A percentile compares a stretch with the other conserved stretches of the same genome.
Conservation (phyloP, 2,888 invertebrate genomes). For the Aspidiotus destructor region DNA sequence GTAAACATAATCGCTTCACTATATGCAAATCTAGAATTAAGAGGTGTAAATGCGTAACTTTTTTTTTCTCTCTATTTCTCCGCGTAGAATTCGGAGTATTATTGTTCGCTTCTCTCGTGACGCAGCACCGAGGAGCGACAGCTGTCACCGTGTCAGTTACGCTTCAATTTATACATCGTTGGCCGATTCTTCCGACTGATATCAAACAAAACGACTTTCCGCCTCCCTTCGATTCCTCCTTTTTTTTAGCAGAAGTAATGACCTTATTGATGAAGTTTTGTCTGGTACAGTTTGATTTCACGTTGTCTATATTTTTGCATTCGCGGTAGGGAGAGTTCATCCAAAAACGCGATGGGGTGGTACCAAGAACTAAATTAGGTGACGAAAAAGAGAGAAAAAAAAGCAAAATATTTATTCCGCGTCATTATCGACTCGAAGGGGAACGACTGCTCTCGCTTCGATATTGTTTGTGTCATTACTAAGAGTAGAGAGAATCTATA, state of each 20-base stretch:
- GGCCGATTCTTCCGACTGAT: not conserved
- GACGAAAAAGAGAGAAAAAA: too few relatives aligned
- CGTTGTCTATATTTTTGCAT: too few relatives aligned
- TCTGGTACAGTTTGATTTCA: too few relatives aligned
- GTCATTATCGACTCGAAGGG: too few relatives aligned
- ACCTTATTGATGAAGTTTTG: not conserved
- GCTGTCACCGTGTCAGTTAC: constrained; percentile 2
- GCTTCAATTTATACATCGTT: not conserved
- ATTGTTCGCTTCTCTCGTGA: too few relatives aligned
- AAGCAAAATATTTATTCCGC: too few relatives aligned
- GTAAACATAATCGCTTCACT: not conserved
- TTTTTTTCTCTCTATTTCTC: not conserved
- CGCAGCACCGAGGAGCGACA: not conserved
- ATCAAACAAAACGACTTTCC: not conserved
- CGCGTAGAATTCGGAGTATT: not conserved
- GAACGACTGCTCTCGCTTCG: too few relatives aligned
- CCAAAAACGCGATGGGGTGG: too few relatives aligned
- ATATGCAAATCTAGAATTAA: not conserved
- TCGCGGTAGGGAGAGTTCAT: too few relatives aligned
- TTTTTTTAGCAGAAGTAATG: not conserved
- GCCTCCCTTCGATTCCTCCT: not conserved
- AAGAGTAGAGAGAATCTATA: too few relatives aligned
- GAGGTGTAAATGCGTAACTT: constrained; percentile 4
- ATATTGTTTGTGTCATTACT: too few relatives aligned
- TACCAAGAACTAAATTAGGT: too few relatives aligned